Evolutionary conservation across 2,113 vertebrate species (phyloP), one percentile per base, ranked within the genome.

Genomic region (Apus apus): DNA sequence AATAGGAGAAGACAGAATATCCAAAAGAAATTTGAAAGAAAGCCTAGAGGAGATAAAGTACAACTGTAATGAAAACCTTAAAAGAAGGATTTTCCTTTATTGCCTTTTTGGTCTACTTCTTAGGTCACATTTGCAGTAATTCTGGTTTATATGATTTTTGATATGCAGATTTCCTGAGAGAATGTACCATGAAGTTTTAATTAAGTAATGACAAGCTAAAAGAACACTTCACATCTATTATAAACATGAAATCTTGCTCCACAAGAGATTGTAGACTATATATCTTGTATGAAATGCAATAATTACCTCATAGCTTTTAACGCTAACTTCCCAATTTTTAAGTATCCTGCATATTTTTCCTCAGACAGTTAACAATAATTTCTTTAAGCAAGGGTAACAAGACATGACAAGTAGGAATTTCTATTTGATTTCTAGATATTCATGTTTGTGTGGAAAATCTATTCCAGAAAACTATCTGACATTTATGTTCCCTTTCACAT

Each of bases 21-120:
- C 64, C 80, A 67, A 80, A 79, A 92, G 36, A 25, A 83, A 88
- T 62, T 91, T 93, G 79, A 82, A 91, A 95, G 79, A 85, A 92
- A 85, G 71, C 75, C 82, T 70, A 73, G 30, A 80, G 46, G 50
- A 90, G 67, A 57, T 70, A 65, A 92, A 96, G 78, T 70, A 87
- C 9, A 62, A 79, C 22, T 73, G 32, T 48, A 93, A 82, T 78
- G 72, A 43, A 84, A 95, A 78, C 26, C 62, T 91, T 72, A 34
- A 93, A 65, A 78, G 36, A 85, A 34, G 40, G 30, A 85, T 89
- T 93, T 93, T 87, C 74, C 53, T 94, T 71, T 85, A 93, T 60
- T 61, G 67, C 51, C 74, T 90, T 91, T 87, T 72, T 92, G 51
- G 30, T 94, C 58, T 82, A 30, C 64, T 79, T 46, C 61, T 87